A percentile compares a stretch with the other conserved stretches of the same genome.
Evolutionary conservation across 2,113 vertebrate genomes (phyloP).

Genomic region (Phylloscopus trochilus): DNA sequence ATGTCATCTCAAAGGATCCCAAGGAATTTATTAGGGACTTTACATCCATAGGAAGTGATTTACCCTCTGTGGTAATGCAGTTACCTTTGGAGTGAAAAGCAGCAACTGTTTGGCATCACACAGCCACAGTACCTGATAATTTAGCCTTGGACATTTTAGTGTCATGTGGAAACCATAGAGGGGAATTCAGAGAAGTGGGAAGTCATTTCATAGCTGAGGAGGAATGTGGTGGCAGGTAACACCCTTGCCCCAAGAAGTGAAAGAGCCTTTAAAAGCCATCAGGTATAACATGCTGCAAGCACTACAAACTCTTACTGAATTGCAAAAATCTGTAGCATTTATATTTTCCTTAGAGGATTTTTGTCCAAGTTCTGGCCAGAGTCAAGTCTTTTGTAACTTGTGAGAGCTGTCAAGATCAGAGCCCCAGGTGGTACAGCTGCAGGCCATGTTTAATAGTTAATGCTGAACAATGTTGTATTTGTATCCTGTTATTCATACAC

Average conservation of each 20-base stretch:
- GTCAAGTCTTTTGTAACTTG: constrained; percentile 17
- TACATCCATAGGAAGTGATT: not conserved
- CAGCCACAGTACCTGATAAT: not conserved
- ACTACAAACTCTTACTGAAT: not conserved
- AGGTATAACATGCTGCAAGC: not conserved
- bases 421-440: constrained; percentile 39
- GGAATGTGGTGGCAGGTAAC: not conserved
- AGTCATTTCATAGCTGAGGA: not conserved
- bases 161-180: not conserved
- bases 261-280: not conserved
- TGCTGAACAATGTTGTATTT: constrained; percentile 45
- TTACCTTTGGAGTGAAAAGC: constrained; percentile 7
- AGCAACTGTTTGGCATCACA: not conserved
- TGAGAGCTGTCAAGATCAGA: constrained; percentile 48
- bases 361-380: not conserved
- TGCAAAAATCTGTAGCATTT: not conserved
- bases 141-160: not conserved
- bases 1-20: not conserved
- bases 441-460: constrained; percentile 65
- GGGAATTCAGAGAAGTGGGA: not conserved
- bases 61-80: not conserved
- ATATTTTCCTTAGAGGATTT: not conserved
- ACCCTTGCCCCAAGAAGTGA: not conserved
- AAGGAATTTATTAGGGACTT: not conserved
- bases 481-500: constrained; percentile 13